phyloP scores from a whole-genome alignment of 2,797 vertebrate species.

The Pseudochirops cupreus region DNA sequence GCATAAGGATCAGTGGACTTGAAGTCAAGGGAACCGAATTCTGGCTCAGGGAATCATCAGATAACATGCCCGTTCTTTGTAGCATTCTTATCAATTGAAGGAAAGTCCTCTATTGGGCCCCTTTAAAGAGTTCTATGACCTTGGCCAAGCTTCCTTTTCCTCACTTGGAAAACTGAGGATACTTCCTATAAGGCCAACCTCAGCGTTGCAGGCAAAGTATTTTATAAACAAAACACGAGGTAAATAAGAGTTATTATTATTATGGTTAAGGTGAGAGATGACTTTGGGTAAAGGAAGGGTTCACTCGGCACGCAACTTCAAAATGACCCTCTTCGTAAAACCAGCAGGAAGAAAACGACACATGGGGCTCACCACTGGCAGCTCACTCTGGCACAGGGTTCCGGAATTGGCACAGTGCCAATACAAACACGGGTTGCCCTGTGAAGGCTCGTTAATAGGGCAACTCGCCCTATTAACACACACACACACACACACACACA shows the following conservation, averaged over 20 bases:
- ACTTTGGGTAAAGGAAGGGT: slow-evolving; percentile 30
- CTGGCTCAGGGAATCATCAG: not conserved
- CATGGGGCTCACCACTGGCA: slow-evolving; percentile 53
- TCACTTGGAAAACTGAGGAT: not conserved
- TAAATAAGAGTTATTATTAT: not conserved
- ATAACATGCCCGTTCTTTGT: not conserved
- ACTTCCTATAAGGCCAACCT: not conserved
- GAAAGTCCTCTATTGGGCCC: not conserved
- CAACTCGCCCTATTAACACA: slow-evolving; percentile 32
- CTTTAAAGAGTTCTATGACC: not conserved
- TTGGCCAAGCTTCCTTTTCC: not conserved
- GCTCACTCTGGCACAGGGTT: slow-evolving; percentile 65
- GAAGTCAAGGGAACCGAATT: not conserved
- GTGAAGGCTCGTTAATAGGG: slow-evolving; percentile 71
- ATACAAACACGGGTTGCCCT: slow-evolving; percentile 74
- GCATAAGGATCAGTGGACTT: not conserved
- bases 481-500: slow-evolving; percentile 6
- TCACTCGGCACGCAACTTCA: slow-evolving; percentile 11
- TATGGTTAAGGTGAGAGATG: not conserved
- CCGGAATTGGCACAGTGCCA: slow-evolving; percentile 73
- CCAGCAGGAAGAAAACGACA: slow-evolving; percentile 57
- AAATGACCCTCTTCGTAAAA: slow-evolving; percentile 9
- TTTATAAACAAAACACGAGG: not conserved
- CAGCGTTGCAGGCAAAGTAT: not conserved
- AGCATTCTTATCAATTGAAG: not conserved